phyloP scores from a whole-genome alignment of 1,140 invertebrate genomes.

The Meloidogyne exigua region DNA sequence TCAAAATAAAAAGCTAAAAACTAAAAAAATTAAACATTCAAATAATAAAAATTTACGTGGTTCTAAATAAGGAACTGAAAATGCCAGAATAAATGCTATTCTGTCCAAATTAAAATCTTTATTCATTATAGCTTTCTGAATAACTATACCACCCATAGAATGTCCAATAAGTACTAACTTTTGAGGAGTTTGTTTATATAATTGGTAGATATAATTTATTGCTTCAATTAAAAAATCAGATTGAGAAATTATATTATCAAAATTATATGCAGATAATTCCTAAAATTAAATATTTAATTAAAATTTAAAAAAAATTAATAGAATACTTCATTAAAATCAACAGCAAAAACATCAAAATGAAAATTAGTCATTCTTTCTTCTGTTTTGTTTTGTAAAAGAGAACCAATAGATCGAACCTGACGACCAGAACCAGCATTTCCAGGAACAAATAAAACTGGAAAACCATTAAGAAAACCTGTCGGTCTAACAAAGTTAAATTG shows the following conservation, averaged over 20 bases:
- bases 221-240: conserved; percentile 34
- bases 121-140: conserved; percentile 16
- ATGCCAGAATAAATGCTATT: conserved; percentile 38
- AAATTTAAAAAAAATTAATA: conserved; percentile 5
- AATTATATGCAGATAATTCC: conserved; percentile 50
- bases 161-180: conserved; percentile 50
- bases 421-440: conserved; percentile 53
- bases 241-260: conserved; percentile 36
- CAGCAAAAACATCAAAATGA: conserved; percentile 50
- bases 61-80: conserved; percentile 45
- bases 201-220: conserved; percentile 30
- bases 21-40: not conserved
- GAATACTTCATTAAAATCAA: conserved; percentile 51
- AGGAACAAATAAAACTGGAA: conserved; percentile 52
- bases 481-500: conserved; percentile 27
- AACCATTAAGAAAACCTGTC: conserved; percentile 27
- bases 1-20: conserved; percentile 41
- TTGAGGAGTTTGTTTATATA: conserved; percentile 34
- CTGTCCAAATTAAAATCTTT: not conserved
- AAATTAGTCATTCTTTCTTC: conserved; percentile 37
- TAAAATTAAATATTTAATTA: conserved; percentile 21
- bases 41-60: conserved; percentile 36
- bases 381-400: conserved; percentile 51
- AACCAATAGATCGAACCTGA: conserved; percentile 52
- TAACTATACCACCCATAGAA: conserved; percentile 55